Percentiles rank a stretch among this genome's conserved stretches.
Evolutionary conservation across 2,113 vertebrate species (phyloP).

Genomic region (Anarhynchus alexandrinus): DNA sequence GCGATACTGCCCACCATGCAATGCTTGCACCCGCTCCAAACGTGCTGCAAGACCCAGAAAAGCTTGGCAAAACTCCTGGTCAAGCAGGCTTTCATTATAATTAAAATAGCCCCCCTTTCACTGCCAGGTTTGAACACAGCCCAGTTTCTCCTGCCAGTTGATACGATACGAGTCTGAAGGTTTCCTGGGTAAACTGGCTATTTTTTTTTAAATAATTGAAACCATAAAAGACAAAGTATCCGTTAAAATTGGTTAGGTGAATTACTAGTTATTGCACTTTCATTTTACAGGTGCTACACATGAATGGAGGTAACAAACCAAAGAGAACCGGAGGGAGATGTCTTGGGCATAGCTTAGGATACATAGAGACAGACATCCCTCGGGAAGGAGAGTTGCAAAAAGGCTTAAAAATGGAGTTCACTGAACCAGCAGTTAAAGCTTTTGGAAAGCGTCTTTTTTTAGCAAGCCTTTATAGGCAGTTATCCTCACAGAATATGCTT

Average conservation of each 20-base stretch:
- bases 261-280: background rate
- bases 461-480: conserved; percentile 24
- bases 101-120: background rate
- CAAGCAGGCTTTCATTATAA: background rate
- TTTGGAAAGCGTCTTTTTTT: background rate
- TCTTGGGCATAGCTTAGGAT: background rate
- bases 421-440: background rate
- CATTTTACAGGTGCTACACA: background rate
- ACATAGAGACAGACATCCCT: background rate
- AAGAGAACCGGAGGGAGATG: background rate
- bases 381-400: conserved; percentile 31
- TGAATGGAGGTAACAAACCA: background rate
- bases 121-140: background rate
- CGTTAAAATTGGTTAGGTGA: background rate
- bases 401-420: conserved; percentile 31
- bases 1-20: background rate
- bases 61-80: background rate
- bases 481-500: background rate
- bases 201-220: background rate
- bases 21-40: background rate
- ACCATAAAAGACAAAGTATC: background rate
- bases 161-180: background rate
- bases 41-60: background rate
- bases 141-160: background rate
- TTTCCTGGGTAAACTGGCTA: background rate